phyloP scores from a whole-genome alignment of 2,113 vertebrate genomes.

The Mobula birostris region DNA sequence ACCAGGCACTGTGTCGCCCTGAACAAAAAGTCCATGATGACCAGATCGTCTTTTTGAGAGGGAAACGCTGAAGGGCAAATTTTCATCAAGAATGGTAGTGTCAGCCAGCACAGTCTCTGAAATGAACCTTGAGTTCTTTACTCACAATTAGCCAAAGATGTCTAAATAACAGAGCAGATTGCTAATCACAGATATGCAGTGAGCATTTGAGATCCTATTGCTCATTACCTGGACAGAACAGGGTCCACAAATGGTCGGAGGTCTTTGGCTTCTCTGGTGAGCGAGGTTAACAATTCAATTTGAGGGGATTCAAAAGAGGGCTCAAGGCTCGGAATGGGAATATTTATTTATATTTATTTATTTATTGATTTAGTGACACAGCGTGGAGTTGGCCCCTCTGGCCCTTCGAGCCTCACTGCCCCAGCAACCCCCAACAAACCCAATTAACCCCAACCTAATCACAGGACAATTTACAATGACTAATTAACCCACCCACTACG shows the following conservation, averaged over 20 bases:
- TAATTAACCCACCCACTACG: no score
- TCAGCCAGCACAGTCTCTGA: background rate
- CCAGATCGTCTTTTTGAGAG: background rate
- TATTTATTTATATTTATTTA: no score
- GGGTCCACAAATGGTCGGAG: background rate
- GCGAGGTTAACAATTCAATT: no score
- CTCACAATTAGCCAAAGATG: background rate
- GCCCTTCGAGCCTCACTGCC: no score
- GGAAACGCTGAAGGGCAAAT: background rate
- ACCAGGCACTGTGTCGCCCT: no score
- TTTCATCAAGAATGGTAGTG: background rate
- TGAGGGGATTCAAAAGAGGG: background rate
- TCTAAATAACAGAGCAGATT: background rate
- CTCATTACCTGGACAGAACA: background rate
- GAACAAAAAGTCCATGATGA: no score
- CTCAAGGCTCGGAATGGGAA: background rate
- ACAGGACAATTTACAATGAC: no score
- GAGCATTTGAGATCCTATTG: background rate
- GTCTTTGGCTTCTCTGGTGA: background rate
- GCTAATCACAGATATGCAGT: background rate
- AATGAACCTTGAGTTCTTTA: background rate
- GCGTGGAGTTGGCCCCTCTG: no score
- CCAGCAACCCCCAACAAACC: no score
- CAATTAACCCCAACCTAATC: no score
- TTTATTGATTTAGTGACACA: no score